These are phyloP conservation scores for Tethea ocularis DNA, from an alignment of 2,888 invertebrate genomes.

Conservation along the genomic window DNA sequence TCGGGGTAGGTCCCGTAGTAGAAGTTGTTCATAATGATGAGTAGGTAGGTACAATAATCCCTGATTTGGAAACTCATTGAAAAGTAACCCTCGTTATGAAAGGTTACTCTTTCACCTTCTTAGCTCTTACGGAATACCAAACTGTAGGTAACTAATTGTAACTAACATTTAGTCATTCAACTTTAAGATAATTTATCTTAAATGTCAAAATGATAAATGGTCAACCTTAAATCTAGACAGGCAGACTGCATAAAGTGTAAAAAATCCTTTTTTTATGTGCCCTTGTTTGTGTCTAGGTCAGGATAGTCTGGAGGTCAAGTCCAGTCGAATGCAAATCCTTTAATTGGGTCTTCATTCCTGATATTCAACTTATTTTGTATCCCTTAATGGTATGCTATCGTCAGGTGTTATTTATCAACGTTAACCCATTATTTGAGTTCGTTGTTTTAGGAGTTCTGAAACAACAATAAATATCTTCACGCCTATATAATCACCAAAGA, in stretches of 20 bases:
- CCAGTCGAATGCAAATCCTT: slow-evolving; percentile 30
- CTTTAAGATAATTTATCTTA: background rate
- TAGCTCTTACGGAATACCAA: background rate
- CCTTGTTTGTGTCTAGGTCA: slow-evolving; percentile 51
- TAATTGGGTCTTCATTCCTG: slow-evolving; percentile 47
- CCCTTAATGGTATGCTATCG: slow-evolving; percentile 7
- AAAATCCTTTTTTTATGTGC: slow-evolving; percentile 32
- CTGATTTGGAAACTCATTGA: no score
- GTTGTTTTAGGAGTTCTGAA: no score
- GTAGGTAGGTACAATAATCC: no score
- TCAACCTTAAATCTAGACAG: background rate
- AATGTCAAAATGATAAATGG: slow-evolving; percentile 3
- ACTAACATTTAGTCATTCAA: background rate
- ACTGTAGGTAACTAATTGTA: background rate
- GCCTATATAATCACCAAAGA: no score
- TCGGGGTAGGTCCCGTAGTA: no score
- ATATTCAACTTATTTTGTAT: slow-evolving; percentile 33
- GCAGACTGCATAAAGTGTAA: slow-evolving; percentile 21
- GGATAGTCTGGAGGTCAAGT: slow-evolving; percentile 57
- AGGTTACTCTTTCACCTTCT: no score
- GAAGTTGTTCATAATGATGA: no score
- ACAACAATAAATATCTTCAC: no score
- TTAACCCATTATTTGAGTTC: background rate
- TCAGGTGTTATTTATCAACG: background rate
- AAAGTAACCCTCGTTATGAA: no score